These are phyloP conservation scores for Mycteria americana DNA, from an alignment of 2,797 vertebrate genomes.

Conservation along the genomic window DNA sequence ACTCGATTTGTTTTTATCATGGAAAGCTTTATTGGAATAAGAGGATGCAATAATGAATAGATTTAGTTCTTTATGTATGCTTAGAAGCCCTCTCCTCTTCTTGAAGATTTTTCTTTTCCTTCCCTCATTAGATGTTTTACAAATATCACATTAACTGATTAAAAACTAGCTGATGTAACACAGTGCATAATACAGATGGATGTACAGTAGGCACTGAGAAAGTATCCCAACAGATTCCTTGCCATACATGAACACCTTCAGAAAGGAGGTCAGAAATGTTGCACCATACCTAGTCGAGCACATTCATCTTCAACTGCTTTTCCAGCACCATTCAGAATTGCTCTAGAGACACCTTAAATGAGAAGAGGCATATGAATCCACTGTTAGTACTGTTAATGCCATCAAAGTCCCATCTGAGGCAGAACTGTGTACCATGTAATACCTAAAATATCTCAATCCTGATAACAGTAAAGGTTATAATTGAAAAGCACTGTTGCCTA, in stretches of 20 bases:
- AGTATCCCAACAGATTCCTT: neutral
- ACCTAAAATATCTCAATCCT: neutral
- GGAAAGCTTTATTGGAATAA: neutral
- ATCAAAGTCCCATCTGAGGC: neutral
- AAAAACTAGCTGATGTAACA: neutral
- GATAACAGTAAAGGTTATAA: neutral
- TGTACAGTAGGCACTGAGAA: neutral
- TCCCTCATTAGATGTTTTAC: neutral
- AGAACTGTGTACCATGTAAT: neutral
- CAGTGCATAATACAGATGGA: neutral
- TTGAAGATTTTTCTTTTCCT: neutral
- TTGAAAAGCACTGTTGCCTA: neutral
- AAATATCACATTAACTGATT: neutral
- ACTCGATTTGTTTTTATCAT: neutral
- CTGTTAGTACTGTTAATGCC: neutral
- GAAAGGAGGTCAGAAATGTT: neutral
- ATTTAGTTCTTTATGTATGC: neutral
- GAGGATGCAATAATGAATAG: neutral
- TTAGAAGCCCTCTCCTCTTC: neutral
- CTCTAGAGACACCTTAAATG: conserved; percentile 86
- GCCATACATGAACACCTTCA: neutral
- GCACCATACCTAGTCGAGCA: conserved; percentile 70
- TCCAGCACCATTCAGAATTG: conserved; percentile 86
- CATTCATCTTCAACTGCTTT: conserved; percentile 78
- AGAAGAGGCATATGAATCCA: neutral